Evolutionary conservation across 1,140 invertebrate species (phyloP).

Genomic region (Colletes gigas): DNA sequence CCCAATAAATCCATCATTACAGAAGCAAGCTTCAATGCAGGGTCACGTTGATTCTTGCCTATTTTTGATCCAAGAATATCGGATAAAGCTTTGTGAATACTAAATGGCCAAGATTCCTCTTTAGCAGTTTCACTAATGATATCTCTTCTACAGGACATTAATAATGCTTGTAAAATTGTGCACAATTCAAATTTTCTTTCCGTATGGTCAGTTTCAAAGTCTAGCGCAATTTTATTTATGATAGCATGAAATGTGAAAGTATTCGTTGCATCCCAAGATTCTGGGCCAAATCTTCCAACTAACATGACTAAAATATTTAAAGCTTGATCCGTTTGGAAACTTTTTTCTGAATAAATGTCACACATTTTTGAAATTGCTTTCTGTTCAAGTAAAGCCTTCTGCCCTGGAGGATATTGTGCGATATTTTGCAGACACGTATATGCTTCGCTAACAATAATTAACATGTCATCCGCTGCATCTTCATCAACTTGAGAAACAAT

Average conservation of each 20-base stretch:
- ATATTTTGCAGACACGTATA: constrained; percentile 92
- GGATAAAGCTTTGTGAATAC: constrained; percentile 88
- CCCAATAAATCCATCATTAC: constrained; percentile 91
- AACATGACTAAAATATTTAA: constrained; percentile 88
- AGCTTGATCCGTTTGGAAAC: constrained; percentile 93
- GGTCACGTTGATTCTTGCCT: constrained; percentile 92
- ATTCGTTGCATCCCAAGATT: constrained; percentile 87
- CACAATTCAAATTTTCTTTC: constrained; percentile 94
- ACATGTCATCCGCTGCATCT: constrained; percentile 90
- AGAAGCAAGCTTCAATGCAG: constrained; percentile 91
- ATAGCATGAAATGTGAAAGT: constrained; percentile 89
- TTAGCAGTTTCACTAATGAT: constrained; percentile 83
- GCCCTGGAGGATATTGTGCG: constrained; percentile 86
- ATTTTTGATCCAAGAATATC: constrained; percentile 94
- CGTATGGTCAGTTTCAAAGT: constrained; percentile 93
- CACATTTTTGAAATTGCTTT: constrained; percentile 90
- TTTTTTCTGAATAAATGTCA: constrained; percentile 91
- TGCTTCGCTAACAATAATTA: constrained; percentile 93
- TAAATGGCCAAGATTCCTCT: constrained; percentile 89
- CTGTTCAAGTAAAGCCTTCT: constrained; percentile 87
- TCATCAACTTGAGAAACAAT: constrained; percentile 91
- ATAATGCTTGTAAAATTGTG: constrained; percentile 86
- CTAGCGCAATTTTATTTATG: constrained; percentile 91
- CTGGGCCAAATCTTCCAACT: constrained; percentile 85
- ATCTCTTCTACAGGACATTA: constrained; percentile 87